Base-by-base conservation (phyloP, 1,140 invertebrate genomes). In the Cherax quadricarinatus region DNA sequence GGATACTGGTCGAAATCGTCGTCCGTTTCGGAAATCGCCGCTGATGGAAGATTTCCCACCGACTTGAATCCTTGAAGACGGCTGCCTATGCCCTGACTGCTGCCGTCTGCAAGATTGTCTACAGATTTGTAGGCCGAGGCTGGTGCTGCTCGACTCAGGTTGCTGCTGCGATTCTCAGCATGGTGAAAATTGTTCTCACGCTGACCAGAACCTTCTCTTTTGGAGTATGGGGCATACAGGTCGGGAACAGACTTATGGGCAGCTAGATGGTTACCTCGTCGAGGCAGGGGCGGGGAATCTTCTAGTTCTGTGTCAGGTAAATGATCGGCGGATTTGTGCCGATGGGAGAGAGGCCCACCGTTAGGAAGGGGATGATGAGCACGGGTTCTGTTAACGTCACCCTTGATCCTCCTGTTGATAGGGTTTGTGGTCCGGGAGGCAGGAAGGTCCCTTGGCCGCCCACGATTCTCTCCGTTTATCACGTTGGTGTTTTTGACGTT, bases 361-460 rank as follows among this genome's bases (percentile, higher is more conserved):
- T 81, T 86, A 53, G 90, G 84, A 9, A 86, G 21, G 3, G n/a
- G 73, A 24, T 84, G 88, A 16, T 60, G 30, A 7, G 80, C 30
- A 41, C 30, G 30, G 21, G 49, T 75, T 4, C 85, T 6, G 85
- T 93, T 93, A 0, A 93, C 88, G 81, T 93, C 92, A n/a, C 88
- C 88, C 62, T 93, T 93, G 12, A 89, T 18, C 53, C 73, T 78
- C 5, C 81, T 60, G 73, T 66, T 93, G 83, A 93, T 93, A 3
- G 92, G 92, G 48, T 93, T 93, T 21, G 92, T 86, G 18, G 89
- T 93, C 21, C 92, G 83, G 3, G 92, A 80, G 12, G 88, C 24
- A 16, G 88, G 82, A 94, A 97, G 96, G 0, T 95, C 95, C 78
- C 95, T 95, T 0, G 95, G 95, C 94, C 96, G 92, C 48, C 79